These are phyloP conservation scores for Aleiodes sp. DNA, from an alignment of 1,140 invertebrate species.

Conservation along the genomic window DNA sequence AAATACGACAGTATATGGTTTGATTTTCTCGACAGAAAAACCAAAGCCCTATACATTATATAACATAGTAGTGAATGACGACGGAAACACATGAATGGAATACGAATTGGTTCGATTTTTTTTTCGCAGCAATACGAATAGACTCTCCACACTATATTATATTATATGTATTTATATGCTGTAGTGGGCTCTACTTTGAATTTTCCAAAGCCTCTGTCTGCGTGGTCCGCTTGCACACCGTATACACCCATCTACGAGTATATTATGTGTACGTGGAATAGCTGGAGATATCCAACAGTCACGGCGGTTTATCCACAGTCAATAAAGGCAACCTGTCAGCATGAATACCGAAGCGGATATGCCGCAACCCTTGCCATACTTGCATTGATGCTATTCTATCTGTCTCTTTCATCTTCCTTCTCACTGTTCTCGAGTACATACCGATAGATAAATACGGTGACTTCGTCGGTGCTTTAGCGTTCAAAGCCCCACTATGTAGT, in stretches of 20 bases:
- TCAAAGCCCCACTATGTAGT: background rate
- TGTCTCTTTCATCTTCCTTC: background rate
- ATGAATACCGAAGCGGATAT: conserved; percentile 55
- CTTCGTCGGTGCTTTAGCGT: conserved; percentile 14
- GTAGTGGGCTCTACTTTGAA: background rate
- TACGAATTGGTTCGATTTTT: conserved; percentile 41
- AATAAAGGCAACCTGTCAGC: conserved; percentile 60
- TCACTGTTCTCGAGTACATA: background rate
- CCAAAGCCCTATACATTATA: conserved; percentile 46
- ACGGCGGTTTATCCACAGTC: conserved; percentile 55
- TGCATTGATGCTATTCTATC: background rate
- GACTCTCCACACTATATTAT: background rate
- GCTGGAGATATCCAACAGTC: conserved; percentile 34
- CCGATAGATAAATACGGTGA: background rate
- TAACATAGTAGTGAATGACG: conserved; percentile 4
- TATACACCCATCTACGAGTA: background rate
- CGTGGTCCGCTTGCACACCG: background rate
- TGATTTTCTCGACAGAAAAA: conserved; percentile 45
- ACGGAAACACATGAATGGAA: conserved; percentile 38
- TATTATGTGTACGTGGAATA: conserved; percentile 28
- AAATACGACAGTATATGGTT: conserved; percentile 40
- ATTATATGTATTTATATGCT: too few species aligned
- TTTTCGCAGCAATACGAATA: background rate
- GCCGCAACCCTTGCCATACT: conserved; percentile 13
- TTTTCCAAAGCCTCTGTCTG: conserved; percentile 25